Evolutionary conservation across 2,888 invertebrate genomes (phyloP), one percentile per base, ranked within the genome.

Genomic region (Conus canariensis): DNA sequence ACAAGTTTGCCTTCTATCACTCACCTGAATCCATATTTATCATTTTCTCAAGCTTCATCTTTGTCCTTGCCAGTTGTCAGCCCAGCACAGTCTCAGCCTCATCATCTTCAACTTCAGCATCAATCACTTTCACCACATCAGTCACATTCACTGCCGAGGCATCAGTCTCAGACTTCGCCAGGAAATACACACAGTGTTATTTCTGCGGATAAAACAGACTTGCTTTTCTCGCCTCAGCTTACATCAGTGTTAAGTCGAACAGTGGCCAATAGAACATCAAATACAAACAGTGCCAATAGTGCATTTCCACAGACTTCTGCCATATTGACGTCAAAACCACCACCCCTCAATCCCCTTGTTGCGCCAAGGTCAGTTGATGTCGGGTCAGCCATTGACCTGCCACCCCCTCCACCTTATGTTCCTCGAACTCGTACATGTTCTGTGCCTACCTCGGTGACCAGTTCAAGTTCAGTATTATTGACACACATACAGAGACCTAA

Each of bases 401-500:
- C 92, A 30, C 92, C 92, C 45, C 92, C 92, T n/a, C 92, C 92
- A 58, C 92, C 92, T 10, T 92, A 92, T 64, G 91, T 91, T 87
- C 92, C 92, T 58, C 91, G 91, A 3, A 25, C 90, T 83, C 85
- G 74, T 64, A 67, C 85, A 56, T 88, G 85, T 10, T 85, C 90
- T 87, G 64, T 88, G 58, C 83, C 89, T 87, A 58, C 83, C 74
- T 67, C 90, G 30, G 82, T 89, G 64, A 59, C 88, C 56, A 77
- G 30, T 70, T 58, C 86, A 58, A 86, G 92, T 59, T 92, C 93
- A 89, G 93, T 94, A 91, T 93, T 93, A 74, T 89, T 92, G 60
- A 92, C 91, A 14, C 93, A 93, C 87, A 93, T 94, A 59, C 93
- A 93, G 59, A 93, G 94, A 92, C 91, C 94, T 6, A 93, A 93